These are phyloP conservation scores for Morpho achilles DNA, from an alignment of 2,888 invertebrate species.

Conservation along the genomic window DNA sequence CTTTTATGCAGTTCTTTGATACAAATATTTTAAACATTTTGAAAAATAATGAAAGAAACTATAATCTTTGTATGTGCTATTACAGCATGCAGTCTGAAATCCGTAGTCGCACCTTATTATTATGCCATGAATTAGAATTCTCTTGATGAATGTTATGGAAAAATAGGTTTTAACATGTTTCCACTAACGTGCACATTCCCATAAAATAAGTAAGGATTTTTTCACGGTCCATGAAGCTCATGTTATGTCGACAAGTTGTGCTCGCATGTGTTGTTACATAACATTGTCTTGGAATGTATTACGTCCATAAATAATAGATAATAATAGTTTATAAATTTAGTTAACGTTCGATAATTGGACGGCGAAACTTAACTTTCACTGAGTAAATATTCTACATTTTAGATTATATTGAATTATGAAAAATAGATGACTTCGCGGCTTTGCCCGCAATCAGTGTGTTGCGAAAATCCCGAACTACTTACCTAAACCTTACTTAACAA, in stretches of 20 bases:
- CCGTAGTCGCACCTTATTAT: slow-evolving; percentile 9
- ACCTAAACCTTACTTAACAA: no score
- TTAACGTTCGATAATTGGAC: slow-evolving; percentile 13
- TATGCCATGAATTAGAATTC: slow-evolving; percentile 13
- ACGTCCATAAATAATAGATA: slow-evolving; percentile 23
- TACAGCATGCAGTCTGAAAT: slow-evolving; percentile 16
- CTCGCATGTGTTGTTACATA: slow-evolving; percentile 34
- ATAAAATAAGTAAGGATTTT: slow-evolving; percentile 21
- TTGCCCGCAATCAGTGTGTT: no score
- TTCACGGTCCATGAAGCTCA: slow-evolving; percentile 31
- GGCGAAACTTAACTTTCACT: slow-evolving; percentile 19
- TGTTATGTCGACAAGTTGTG: slow-evolving; percentile 34
- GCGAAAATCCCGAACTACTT: no score
- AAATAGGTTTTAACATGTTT: slow-evolving; percentile 16
- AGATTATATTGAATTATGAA: no score
- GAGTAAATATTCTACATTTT: no score
- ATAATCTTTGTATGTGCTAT: background rate
- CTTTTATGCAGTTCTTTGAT: no score
- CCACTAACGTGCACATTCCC: slow-evolving; percentile 14
- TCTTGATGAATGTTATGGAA: slow-evolving; percentile 6
- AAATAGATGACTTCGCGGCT: no score
- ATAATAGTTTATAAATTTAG: slow-evolving; percentile 24
- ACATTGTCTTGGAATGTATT: slow-evolving; percentile 30
- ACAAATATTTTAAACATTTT: no score
- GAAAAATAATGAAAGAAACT: no score